Evolutionary conservation across 2,888 invertebrate genomes (phyloP).

Genomic region (Latrodectus hesperus): DNA sequence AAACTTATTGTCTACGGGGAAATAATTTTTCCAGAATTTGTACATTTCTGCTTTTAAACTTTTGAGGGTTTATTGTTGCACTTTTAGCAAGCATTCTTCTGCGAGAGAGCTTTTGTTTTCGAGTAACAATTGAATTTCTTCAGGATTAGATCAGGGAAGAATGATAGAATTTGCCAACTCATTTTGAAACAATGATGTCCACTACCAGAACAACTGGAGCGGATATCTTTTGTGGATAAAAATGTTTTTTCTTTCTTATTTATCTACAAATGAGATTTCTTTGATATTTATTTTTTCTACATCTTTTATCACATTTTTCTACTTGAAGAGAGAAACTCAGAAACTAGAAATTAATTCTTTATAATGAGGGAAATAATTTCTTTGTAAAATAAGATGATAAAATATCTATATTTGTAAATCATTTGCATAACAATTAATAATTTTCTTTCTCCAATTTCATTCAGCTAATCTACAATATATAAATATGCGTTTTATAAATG

Average conservation of each 20-base stretch:
- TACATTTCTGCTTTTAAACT: not conserved
- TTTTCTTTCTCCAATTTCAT: too few species aligned
- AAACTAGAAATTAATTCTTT: too few species aligned
- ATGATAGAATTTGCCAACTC: conserved; percentile 65
- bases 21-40: too few species aligned
- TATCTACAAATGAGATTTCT: conserved; percentile 53
- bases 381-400: too few species aligned
- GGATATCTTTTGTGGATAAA: conserved; percentile 59
- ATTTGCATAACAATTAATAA: too few species aligned
- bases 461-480: too few species aligned
- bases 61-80: not conserved
- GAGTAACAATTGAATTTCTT: conserved; percentile 42
- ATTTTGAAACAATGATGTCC: conserved; percentile 65
- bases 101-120: conserved; percentile 34
- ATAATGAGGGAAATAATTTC: too few species aligned
- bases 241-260: conserved; percentile 34
- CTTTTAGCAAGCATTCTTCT: not conserved
- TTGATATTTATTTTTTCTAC: conserved; percentile 26
- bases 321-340: not conserved
- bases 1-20: too few species aligned
- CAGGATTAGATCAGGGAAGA: conserved; percentile 16
- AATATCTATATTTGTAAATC: too few species aligned
- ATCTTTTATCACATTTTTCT: conserved; percentile 8
- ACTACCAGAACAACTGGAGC: conserved; percentile 34
- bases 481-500: too few species aligned